A percentile compares a stretch with the other conserved stretches of the same genome.
Conservation (phyloP, 2,797 vertebrate species). For the Epinephelus coioides region DNA sequence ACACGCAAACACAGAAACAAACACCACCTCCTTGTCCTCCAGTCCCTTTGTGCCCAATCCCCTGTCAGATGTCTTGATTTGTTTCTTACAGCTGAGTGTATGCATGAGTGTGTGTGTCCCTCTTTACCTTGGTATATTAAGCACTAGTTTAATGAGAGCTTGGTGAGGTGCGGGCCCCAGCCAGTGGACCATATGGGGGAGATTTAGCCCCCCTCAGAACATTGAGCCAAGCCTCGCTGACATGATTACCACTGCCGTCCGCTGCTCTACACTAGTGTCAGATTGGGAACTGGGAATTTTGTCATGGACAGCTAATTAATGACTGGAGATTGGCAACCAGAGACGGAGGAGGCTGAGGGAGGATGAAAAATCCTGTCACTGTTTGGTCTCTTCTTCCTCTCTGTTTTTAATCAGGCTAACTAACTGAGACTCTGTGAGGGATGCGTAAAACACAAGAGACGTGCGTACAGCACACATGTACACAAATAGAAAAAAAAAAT, state of each 20-base stretch:
- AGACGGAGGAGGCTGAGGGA: conserved; percentile 58
- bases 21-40: conserved; percentile 69
- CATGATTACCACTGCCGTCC: conserved; percentile 94
- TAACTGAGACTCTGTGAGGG: conserved; percentile 38
- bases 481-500: conserved; percentile 8
- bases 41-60: conserved; percentile 67
- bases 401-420: conserved; percentile 47
- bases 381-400: conserved; percentile 58
- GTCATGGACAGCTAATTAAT: conserved; percentile 81
- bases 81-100: conserved; percentile 62
- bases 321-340: conserved; percentile 75
- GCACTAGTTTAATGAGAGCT: conserved; percentile 93
- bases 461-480: conserved; percentile 1
- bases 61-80: conserved; percentile 74
- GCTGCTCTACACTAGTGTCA: conserved; percentile 88
- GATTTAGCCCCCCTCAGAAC: conserved; percentile 96
- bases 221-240: conserved; percentile 94
- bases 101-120: conserved; percentile 47
- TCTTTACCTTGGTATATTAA: conserved; percentile 78
- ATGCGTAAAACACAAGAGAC: conserved; percentile 7
- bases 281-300: conserved; percentile 82
- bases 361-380: conserved; percentile 56
- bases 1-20: conserved; percentile 61
- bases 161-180: conserved; percentile 93
- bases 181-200: conserved; percentile 97